phyloP scores from a whole-genome alignment of 1,140 invertebrate genomes.

The Drosophila nigromelanica region DNA sequence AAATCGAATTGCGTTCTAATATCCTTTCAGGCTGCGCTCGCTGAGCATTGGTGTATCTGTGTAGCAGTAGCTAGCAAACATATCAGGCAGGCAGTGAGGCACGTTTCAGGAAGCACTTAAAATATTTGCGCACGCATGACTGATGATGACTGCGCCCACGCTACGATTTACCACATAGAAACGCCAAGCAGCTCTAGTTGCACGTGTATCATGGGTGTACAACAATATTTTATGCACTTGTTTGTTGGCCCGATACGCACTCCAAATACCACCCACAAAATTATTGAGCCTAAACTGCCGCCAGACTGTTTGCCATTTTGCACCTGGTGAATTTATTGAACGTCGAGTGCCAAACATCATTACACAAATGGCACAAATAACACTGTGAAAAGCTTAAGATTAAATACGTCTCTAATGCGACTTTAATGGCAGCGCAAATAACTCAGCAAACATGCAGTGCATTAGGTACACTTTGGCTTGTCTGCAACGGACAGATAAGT shows the following conservation, averaged over 20 bases:
- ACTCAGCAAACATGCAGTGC: conserved; percentile 11
- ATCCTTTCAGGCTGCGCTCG: conserved; percentile 22
- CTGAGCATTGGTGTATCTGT: neutral
- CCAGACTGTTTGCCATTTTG: conserved; percentile 5
- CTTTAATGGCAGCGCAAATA: conserved; percentile 60
- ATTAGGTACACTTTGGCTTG: conserved; percentile 10
- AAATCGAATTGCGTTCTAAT: conserved; percentile 26
- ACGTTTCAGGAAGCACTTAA: conserved; percentile 79
- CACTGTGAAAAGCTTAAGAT: conserved; percentile 35
- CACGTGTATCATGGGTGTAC: conserved; percentile 19
- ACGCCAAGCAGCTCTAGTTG: conserved; percentile 8
- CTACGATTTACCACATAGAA: conserved; percentile 2
- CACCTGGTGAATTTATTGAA: conserved; percentile 56
- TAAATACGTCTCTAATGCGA: conserved; percentile 54
- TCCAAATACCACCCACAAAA: conserved; percentile 63
- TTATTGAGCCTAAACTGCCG: conserved; percentile 40
- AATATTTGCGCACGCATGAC: conserved; percentile 80
- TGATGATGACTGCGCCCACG: conserved; percentile 56
- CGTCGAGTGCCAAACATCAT: conserved; percentile 50
- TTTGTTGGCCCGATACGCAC: conserved; percentile 36
- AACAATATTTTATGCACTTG: conserved; percentile 63
- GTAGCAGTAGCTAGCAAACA: conserved; percentile 9
- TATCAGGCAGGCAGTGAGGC: conserved; percentile 27
- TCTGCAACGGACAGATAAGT: conserved; percentile 13
- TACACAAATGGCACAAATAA: conserved; percentile 54